Base-by-base conservation (phyloP, 1,140 invertebrate species). In the Drosophila repletoides region DNA sequence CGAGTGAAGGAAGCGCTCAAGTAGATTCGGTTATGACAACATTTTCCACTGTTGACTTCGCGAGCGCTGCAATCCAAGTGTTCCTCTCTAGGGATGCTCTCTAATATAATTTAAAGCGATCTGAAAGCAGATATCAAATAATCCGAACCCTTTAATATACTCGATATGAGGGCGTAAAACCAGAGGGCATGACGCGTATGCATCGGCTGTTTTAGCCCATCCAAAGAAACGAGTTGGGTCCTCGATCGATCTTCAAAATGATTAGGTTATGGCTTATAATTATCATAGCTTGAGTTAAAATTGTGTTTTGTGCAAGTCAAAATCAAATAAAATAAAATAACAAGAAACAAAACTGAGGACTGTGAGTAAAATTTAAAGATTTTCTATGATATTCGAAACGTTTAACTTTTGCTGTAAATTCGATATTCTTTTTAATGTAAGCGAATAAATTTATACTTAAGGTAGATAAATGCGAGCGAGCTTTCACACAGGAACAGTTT, bases 1-100 rank as follows among this genome's bases (percentile, higher is more conserved):
- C 91, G 94, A 60, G 94, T 93, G 17, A 93, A 94, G 81, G 93
- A 94, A 83, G 93, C 93, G 24, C 88, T 91, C 40, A 92, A 91
- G 52, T 90, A 86, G 58, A 19, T 4, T 1, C 26, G 45, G 28
- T 56, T 56, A 56, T 7, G 17, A 15, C 12, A 45, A 29, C 21
- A 34, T 53, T 29, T 31, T 9, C 29, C 22, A 5, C 64, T 61
- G 49, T 68, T 64, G 58, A 19, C 21, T 43, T 15, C 9, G 14
- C n/a, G 22, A 31, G 21, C 34, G 21, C 17, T 33, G 45, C 38
- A 56, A 63, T 41, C 49, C 12, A 59, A 69, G 58, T 64, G 65
- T 58, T 61, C 58, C 48, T 58, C 43, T 67, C 29, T 67, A 59
- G 63, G 51, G 36, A 41, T 63, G 49, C 49, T 43, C 58, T 60